Percentiles rank a stretch among this genome's conserved stretches.
Evolutionary conservation across 2,797 vertebrate species (phyloP).

Genomic region (Lepidocolaptes lacrymiger): DNA sequence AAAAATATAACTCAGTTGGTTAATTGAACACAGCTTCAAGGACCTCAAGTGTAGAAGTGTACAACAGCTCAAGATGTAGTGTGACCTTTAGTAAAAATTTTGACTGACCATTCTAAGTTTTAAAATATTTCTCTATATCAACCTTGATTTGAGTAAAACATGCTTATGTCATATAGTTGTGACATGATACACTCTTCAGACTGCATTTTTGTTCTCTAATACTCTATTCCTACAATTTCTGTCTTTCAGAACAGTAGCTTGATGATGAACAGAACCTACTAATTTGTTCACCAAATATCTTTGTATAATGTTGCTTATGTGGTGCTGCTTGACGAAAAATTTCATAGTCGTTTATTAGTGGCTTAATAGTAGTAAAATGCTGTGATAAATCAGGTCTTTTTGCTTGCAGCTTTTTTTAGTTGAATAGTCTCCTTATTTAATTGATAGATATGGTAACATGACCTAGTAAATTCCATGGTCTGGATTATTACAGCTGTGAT

Average conservation of each 20-base stretch:
- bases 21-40: neutral
- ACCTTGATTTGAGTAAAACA: neutral
- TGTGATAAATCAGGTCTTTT: neutral
- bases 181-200: neutral
- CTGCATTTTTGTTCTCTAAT: neutral
- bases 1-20: neutral
- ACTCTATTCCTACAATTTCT: neutral
- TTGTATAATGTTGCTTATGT: neutral
- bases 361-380: neutral
- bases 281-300: neutral
- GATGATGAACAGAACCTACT: neutral
- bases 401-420: neutral
- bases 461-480: neutral
- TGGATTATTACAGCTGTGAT: neutral
- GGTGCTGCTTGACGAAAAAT: neutral
- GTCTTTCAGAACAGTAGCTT: neutral
- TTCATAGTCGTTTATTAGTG: neutral
- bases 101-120: neutral
- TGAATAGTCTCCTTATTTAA: neutral
- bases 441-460: neutral
- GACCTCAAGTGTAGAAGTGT: neutral
- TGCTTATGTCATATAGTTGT: neutral
- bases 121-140: neutral
- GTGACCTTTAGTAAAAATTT: neutral
- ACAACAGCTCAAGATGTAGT: neutral